Evolutionary conservation across 2,113 vertebrate species (phyloP), one percentile per base, ranked within the genome.

Genomic region (Campylomormyrus numenius): DNA sequence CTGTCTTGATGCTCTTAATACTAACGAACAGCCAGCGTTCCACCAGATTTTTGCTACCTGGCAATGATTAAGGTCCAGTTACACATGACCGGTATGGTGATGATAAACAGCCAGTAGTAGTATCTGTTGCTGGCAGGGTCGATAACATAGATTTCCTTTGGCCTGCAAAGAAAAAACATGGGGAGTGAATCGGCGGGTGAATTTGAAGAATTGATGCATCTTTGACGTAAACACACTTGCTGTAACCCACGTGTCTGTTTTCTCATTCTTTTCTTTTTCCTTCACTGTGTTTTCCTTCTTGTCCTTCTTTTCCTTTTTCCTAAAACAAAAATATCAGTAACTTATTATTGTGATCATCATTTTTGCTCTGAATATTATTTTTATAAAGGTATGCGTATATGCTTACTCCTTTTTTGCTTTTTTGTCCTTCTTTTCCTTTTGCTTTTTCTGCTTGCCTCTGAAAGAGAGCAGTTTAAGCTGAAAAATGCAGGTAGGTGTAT

Each of bases 61-160:
- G 98, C 98, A 39, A 99, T 98, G 90, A 99, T 94, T 94, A 99
- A 95, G 42, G 97, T 97, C 98, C 98, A 99, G 95, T 99, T 99
- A 94, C 99, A 99, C 98, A 99, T 98, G 87, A 99, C 98, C 15
- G 98, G 98, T 92, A 99, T 88, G 15, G 97, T 97, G 94, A 99
- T 98, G 58, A 98, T 91, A 15, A 96, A 94, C 48, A 99, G 95
- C 98, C 98, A 99, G 91, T 98, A 94, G 93, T 99, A 99, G 93
- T 99, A 99, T 0, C 39, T 94, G 93, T 98, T 98, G 85, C 97
- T 96, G 0, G 98, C 95, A 21, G 98, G 98, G 88, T 99, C 97
- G 31, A 99, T 94, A 53, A 97, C 94, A 8, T 89, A 89, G 90
- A 98, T 94, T 90, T 98, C 96, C 93, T 96, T 97, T 13, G 94